Conservation (phyloP, 2,797 vertebrate genomes). For the Urosaurus nigricauda region DNA sequence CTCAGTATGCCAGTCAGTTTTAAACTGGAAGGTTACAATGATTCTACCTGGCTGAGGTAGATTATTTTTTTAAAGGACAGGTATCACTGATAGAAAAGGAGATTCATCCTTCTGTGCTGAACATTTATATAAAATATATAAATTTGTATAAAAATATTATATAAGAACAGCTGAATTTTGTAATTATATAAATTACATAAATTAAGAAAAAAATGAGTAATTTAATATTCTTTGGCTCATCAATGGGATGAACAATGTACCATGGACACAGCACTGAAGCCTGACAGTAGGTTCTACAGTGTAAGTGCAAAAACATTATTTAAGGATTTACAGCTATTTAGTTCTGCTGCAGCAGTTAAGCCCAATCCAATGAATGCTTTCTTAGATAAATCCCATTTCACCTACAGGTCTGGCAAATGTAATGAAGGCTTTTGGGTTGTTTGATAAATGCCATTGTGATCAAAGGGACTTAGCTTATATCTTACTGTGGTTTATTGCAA, state of each 20-base stretch:
- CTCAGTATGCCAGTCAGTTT: neutral
- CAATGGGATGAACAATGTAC: neutral
- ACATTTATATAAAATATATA: neutral
- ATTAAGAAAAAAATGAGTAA: no score
- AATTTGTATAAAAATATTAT: neutral
- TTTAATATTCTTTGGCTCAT: neutral
- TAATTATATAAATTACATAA: neutral
- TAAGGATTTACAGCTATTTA: neutral
- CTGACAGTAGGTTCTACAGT: no score
- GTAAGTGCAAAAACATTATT: no score
- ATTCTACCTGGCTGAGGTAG: constrained; percentile 40
- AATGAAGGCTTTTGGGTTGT: no score
- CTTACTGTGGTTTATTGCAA: neutral
- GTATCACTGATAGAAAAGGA: neutral
- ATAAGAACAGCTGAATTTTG: neutral
- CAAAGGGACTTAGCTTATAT: no score
- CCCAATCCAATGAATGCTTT: neutral
- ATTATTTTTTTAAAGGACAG: neutral
- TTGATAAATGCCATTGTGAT: no score
- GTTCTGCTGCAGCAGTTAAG: no score
- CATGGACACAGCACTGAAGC: neutral
- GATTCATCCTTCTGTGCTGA: neutral
- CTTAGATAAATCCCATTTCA: no score
- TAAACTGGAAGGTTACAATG: neutral
- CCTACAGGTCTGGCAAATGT: no score